These are phyloP conservation scores for Alsophila aescularia DNA, from an alignment of 2,888 invertebrate genomes.

Conservation along the genomic window DNA sequence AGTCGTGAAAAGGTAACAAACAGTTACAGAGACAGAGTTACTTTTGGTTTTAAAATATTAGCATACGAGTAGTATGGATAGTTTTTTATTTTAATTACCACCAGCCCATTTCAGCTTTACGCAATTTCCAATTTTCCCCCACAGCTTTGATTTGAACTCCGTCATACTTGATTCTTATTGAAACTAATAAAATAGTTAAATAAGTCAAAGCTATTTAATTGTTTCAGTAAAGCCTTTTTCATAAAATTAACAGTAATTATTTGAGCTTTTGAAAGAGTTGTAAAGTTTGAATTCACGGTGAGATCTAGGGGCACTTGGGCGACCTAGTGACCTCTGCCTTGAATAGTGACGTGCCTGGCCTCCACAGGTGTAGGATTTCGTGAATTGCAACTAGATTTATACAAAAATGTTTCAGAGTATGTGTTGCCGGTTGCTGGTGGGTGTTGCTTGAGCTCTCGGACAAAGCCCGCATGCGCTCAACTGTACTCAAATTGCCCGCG, in stretches of 20 bases:
- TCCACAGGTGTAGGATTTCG: slow-evolving; percentile 26
- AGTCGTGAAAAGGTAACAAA: too few relatives aligned
- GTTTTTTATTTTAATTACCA: too few relatives aligned
- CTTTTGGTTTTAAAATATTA: too few relatives aligned
- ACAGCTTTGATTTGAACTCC: too few relatives aligned
- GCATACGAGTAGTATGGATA: too few relatives aligned
- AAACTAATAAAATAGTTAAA: background rate
- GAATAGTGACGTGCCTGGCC: slow-evolving; percentile 35
- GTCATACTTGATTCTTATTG: too few relatives aligned
- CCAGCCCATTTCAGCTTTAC: too few relatives aligned
- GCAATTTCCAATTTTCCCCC: too few relatives aligned
- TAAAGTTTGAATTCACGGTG: slow-evolving; percentile 38
- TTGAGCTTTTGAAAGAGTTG: slow-evolving; percentile 35
- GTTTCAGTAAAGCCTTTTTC: background rate
- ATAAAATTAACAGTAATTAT: slow-evolving; percentile 24
- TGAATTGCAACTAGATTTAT: slow-evolving; percentile 19
- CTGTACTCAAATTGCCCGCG: background rate
- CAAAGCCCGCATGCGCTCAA: background rate
- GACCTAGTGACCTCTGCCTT: slow-evolving; percentile 50
- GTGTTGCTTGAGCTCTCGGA: background rate
- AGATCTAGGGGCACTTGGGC: slow-evolving; percentile 43
- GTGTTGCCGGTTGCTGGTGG: background rate
- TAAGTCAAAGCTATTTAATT: background rate
- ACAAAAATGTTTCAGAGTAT: background rate
- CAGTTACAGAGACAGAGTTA: too few relatives aligned